These are phyloP conservation scores for Zophobas morio DNA, from an alignment of 1,140 invertebrate genomes.

Conservation along the genomic window DNA sequence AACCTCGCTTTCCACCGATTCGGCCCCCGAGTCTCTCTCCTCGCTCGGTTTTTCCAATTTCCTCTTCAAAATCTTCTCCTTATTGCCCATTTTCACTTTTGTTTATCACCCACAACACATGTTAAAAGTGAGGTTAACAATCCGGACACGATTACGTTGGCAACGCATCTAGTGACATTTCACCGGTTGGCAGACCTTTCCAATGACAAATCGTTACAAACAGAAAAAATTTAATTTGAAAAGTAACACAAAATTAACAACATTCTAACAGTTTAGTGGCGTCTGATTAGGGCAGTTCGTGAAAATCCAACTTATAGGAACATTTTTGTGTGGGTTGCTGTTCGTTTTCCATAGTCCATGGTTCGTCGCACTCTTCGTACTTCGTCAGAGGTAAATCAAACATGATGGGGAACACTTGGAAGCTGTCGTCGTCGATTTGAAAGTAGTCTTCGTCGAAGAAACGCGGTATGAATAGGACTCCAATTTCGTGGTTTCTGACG, in stretches of 20 bases:
- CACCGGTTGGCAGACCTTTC: too few relatives aligned
- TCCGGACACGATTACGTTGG: too few relatives aligned
- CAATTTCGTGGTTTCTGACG: conserved; percentile 92
- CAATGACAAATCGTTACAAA: too few relatives aligned
- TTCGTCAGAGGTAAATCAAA: conserved; percentile 82
- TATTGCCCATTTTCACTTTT: conserved; percentile 52
- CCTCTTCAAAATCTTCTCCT: conserved; percentile 49
- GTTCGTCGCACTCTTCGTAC: conserved; percentile 76
- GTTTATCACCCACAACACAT: conserved; percentile 24
- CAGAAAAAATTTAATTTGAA: too few relatives aligned
- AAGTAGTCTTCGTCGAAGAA: conserved; percentile 79
- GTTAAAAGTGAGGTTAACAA: conserved; percentile 28
- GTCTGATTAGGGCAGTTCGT: too few relatives aligned
- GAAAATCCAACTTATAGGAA: too few relatives aligned
- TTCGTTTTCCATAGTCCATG: conserved; percentile 66
- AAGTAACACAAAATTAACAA: too few relatives aligned
- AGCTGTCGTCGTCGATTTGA: conserved; percentile 66
- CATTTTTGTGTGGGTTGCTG: neutral
- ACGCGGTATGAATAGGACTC: conserved; percentile 90
- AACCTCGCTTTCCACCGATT: conserved; percentile 47
- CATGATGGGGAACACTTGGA: conserved; percentile 77
- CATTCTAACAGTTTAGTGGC: too few relatives aligned
- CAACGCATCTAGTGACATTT: too few relatives aligned
- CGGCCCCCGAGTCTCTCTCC: conserved; percentile 13
- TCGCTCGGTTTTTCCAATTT: conserved; percentile 35